Percentiles rank a stretch among this genome's conserved stretches.
These are phyloP conservation scores for Calliphora vicina DNA, from an alignment of 1,140 invertebrate species.

Conservation along the genomic window DNA sequence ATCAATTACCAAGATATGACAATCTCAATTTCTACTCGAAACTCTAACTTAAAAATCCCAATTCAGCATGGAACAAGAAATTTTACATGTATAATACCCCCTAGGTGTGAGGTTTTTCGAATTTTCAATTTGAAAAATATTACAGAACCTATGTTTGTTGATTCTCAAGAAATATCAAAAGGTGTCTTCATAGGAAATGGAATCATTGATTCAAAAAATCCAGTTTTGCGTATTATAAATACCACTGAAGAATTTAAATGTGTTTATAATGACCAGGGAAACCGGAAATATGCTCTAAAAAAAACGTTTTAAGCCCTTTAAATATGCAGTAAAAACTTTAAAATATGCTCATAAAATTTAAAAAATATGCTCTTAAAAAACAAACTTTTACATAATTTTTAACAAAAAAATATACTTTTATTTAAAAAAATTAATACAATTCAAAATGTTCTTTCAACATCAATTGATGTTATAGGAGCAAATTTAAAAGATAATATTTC, in stretches of 20 bases:
- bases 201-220: neutral
- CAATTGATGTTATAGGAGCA: too few species aligned
- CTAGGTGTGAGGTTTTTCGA: neutral
- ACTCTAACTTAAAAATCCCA: neutral
- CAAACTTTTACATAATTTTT: too few species aligned
- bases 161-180: slow-evolving; percentile 10
- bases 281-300: too few species aligned
- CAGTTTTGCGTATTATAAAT: neutral
- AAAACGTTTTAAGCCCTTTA: too few species aligned
- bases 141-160: neutral
- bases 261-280: too few species aligned
- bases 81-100: neutral
- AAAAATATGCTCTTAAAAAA: too few species aligned
- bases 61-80: neutral
- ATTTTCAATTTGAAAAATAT: neutral
- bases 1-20: neutral
- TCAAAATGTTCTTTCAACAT: too few species aligned
- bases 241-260: neutral
- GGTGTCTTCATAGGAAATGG: neutral
- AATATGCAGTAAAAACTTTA: too few species aligned
- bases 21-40: neutral
- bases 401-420: too few species aligned
- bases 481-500: too few species aligned
- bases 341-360: too few species aligned
- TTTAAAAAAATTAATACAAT: too few species aligned